A percentile compares a stretch with the other conserved stretches of the same genome.
Conservation (phyloP, 1,140 invertebrate genomes). For the Hypsibius dujardini region DNA sequence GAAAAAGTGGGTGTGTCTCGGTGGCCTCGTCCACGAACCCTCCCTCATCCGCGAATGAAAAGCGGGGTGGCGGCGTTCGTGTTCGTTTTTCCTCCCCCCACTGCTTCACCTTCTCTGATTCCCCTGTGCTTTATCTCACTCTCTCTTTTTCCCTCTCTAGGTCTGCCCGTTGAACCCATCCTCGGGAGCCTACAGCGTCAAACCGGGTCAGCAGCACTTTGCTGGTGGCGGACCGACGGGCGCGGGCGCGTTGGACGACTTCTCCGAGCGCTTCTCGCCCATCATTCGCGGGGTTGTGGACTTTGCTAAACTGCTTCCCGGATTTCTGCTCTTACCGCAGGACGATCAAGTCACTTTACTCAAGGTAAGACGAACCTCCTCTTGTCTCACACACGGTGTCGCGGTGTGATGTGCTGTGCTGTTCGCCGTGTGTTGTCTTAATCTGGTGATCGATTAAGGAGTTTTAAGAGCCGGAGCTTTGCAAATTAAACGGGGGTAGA, state of each 20-base stretch:
- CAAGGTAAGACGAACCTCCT: constrained; percentile 53
- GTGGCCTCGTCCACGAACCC: too few relatives aligned
- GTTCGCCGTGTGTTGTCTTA: too few relatives aligned
- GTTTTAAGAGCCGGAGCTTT: too few relatives aligned
- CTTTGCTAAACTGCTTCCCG: constrained; percentile 89
- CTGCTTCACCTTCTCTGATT: neutral
- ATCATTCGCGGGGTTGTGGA: constrained; percentile 90
- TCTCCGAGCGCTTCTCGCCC: constrained; percentile 78
- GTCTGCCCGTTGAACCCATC: constrained; percentile 81
- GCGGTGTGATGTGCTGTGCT: too few relatives aligned
- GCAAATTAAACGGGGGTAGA: too few relatives aligned
- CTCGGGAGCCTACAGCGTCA: constrained; percentile 46
- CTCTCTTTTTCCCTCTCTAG: constrained; percentile 39
- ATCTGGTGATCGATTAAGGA: too few relatives aligned
- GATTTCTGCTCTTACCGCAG: constrained; percentile 77
- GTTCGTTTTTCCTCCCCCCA: neutral
- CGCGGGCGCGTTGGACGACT: constrained; percentile 62
- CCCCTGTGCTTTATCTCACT: neutral
- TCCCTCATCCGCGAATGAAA: too few relatives aligned
- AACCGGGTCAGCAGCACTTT: constrained; percentile 19
- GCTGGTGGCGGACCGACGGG: too few relatives aligned
- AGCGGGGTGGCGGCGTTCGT: too few relatives aligned
- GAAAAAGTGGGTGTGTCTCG: neutral
- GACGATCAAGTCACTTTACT: constrained; percentile 90
- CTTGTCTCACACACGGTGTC: too few relatives aligned